Percentiles rank a stretch among this genome's conserved stretches.
These are phyloP conservation scores for Epizoanthus ramosus DNA, from an alignment of 92 coral and sea anemone genomes.

Conservation along the genomic window DNA sequence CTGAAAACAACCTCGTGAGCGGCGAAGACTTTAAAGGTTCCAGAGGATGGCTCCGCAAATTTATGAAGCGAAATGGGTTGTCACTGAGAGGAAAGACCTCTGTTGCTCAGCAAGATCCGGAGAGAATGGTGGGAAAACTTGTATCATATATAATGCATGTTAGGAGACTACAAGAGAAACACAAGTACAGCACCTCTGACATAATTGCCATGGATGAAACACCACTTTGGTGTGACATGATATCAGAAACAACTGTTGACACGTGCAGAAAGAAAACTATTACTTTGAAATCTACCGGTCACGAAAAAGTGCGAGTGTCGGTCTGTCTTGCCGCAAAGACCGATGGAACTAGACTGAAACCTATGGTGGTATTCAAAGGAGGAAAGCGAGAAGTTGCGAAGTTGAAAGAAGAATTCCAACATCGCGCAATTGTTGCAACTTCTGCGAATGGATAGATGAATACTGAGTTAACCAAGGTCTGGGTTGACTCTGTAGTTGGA, in stretches of 20 bases:
- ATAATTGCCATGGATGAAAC: conserved; percentile 50
- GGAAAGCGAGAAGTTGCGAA: conserved; percentile 41
- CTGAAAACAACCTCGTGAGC: conserved; percentile 43
- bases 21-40: conserved; percentile 42
- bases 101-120: conserved; percentile 48
- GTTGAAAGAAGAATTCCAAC: conserved; percentile 45
- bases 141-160: conserved; percentile 42
- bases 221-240: conserved; percentile 52
- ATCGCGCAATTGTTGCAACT: conserved; percentile 51
- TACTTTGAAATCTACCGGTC: conserved; percentile 36
- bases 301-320: conserved; percentile 26
- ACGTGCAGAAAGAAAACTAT: conserved; percentile 27
- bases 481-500: conserved; percentile 50
- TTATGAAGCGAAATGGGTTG: conserved; percentile 46
- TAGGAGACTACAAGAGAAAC: conserved; percentile 45
- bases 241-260: conserved; percentile 46
- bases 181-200: conserved; percentile 45
- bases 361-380: conserved; percentile 46
- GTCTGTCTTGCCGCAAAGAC: conserved; percentile 40
- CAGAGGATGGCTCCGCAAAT: conserved; percentile 44
- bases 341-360: conserved; percentile 41
- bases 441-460: conserved; percentile 51
- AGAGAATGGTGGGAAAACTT: conserved; percentile 45
- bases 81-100: conserved; percentile 44
- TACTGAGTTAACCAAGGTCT: conserved; percentile 40